These are phyloP conservation scores for Rhinichthys osculus DNA, from an alignment of 2,797 vertebrate species.

Conservation along the genomic window DNA sequence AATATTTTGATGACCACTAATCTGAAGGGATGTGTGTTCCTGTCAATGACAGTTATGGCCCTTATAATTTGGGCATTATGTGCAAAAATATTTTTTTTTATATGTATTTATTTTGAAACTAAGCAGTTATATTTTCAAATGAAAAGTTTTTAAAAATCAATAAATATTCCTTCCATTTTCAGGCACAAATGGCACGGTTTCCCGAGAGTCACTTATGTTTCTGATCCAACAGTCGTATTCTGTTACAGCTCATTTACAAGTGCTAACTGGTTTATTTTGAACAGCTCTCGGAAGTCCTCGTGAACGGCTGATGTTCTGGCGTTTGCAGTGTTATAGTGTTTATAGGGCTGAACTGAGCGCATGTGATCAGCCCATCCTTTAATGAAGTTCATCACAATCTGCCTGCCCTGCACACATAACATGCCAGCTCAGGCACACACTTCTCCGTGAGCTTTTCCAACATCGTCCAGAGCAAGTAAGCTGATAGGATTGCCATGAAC, in stretches of 20 bases:
- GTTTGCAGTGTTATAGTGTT: neutral
- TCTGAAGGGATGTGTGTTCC: neutral
- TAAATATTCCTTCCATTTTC: neutral
- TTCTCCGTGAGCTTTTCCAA: constrained; percentile 19
- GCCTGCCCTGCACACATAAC: constrained; percentile 1
- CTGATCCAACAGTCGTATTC: neutral
- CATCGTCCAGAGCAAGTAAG: constrained; percentile 25
- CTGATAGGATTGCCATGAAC: constrained; percentile 1
- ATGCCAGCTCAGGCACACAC: neutral
- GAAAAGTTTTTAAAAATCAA: neutral
- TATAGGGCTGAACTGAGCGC: neutral
- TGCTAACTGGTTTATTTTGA: neutral
- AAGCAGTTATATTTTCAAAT: neutral
- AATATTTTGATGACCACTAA: neutral
- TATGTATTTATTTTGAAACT: neutral
- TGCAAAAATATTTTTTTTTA: no score
- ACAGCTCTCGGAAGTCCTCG: neutral
- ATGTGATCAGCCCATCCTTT: neutral
- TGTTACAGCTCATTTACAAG: neutral
- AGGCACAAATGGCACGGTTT: neutral
- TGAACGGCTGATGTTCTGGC: neutral
- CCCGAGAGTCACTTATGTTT: neutral
- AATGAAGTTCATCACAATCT: neutral
- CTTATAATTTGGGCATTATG: neutral
- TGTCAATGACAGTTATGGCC: neutral